These are phyloP conservation scores for Euphonia xanthogaster DNA, from an alignment of 2,797 vertebrate species.

Conservation along the genomic window DNA sequence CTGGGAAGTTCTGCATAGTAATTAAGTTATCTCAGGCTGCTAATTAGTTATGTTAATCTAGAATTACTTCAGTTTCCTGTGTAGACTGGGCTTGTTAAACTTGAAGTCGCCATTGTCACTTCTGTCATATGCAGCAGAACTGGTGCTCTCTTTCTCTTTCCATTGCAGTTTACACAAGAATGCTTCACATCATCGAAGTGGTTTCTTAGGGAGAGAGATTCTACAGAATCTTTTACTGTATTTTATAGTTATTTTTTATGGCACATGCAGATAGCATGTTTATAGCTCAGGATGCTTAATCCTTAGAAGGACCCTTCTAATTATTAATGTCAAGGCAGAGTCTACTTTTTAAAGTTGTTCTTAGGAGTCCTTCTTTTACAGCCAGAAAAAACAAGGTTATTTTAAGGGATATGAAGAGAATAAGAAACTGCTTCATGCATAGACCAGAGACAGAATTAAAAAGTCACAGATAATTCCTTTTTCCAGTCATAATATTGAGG, in stretches of 20 bases:
- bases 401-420: neutral
- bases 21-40: constrained; percentile 53
- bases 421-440: neutral
- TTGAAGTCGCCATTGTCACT: neutral
- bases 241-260: neutral
- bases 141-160: neutral
- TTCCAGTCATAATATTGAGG: neutral
- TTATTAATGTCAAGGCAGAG: neutral
- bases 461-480: neutral
- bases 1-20: constrained; percentile 73
- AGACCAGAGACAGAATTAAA: neutral
- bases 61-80: constrained; percentile 3
- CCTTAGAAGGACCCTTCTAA: neutral
- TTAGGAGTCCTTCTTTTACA: neutral
- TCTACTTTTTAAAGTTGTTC: neutral
- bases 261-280: neutral
- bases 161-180: neutral
- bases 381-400: neutral
- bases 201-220: neutral
- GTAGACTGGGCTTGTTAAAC: constrained; percentile 18
- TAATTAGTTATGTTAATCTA: constrained; percentile 61
- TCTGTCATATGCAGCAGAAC: neutral
- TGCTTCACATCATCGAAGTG: neutral
- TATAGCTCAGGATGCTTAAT: neutral
- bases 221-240: neutral